phyloP scores from a whole-genome alignment of 2,888 invertebrate genomes.

The Lamellibrachia columna region DNA sequence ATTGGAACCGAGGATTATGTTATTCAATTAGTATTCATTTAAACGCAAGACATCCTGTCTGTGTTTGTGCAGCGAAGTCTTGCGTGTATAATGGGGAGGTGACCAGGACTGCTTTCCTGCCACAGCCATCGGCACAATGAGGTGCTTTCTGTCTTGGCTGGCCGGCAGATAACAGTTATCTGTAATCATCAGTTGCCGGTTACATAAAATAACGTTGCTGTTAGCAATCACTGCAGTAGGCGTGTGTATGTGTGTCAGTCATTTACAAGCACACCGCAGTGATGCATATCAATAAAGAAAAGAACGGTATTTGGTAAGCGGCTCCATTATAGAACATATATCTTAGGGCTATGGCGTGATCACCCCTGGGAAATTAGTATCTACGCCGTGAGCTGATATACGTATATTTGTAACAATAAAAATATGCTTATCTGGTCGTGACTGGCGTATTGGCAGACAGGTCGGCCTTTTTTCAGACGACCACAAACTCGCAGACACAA shows the following conservation, averaged over 20 bases:
- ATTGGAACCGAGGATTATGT: background rate
- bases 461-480: background rate
- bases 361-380: conserved; percentile 6
- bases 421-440: background rate
- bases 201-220: background rate
- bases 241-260: background rate
- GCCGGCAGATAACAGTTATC: background rate
- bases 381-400: background rate
- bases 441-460: background rate
- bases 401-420: conserved; percentile 14
- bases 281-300: background rate
- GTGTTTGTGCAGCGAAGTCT: background rate
- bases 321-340: background rate
- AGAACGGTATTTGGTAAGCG: conserved; percentile 1
- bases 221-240: background rate
- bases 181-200: background rate
- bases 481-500: background rate
- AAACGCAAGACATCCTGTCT: background rate
- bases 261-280: background rate
- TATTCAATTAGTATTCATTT: background rate
- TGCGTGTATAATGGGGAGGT: background rate
- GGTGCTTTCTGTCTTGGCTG: background rate
- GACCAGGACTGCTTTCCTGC: background rate
- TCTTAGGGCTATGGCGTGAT: background rate
- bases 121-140: background rate